Conservation (phyloP, 2,797 vertebrate genomes). For the Halcyon chelicuti region DNA sequence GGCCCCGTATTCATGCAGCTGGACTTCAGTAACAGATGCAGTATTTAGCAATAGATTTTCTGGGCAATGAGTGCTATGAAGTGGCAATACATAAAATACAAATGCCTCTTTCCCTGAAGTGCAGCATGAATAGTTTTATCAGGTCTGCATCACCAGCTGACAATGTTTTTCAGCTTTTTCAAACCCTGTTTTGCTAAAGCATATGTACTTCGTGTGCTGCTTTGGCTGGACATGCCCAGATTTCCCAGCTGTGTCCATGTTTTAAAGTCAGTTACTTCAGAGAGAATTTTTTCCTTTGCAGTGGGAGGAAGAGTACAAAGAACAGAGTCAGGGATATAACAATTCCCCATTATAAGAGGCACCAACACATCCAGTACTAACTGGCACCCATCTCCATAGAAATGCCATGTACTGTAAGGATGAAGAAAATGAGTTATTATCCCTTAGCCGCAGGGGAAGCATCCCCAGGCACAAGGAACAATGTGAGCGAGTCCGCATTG, state of each 20-base stretch:
- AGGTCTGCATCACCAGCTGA: not conserved
- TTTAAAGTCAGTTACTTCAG: conserved; percentile 46
- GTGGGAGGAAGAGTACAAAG: conserved; percentile 34
- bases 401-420: conserved; percentile 42
- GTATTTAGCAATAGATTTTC: not conserved
- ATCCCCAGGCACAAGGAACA: conserved; percentile 39
- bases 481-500: not conserved
- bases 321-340: conserved; percentile 41
- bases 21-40: not conserved
- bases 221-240: not conserved
- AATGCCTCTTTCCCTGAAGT: not conserved
- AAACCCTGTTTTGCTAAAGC: not conserved
- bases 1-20: not conserved
- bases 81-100: not conserved
- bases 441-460: conserved; percentile 17
- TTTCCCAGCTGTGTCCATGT: conserved; percentile 24
- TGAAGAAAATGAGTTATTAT: conserved; percentile 64
- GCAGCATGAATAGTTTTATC: not conserved
- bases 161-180: not conserved
- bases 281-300: conserved; percentile 33
- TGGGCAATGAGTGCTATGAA: not conserved
- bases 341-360: conserved; percentile 46
- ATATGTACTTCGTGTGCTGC: not conserved
- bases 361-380: conserved; percentile 3
- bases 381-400: conserved; percentile 64